phyloP scores from a whole-genome alignment of 2,888 invertebrate species.

The Ophion ventricosus region DNA sequence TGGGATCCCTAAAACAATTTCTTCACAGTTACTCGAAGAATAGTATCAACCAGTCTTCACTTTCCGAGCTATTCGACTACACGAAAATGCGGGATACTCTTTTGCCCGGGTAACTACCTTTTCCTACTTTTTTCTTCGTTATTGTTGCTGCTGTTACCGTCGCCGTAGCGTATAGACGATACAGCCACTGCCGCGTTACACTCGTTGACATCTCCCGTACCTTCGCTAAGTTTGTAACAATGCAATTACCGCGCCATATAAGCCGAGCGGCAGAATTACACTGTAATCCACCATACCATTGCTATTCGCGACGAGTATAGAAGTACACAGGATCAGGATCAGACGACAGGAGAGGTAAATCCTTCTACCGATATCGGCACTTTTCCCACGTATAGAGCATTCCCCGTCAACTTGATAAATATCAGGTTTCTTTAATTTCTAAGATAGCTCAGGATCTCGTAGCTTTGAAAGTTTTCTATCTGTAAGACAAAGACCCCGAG shows the following conservation, averaged over 20 bases:
- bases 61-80: conserved; percentile 79
- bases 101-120: background rate
- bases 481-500: background rate
- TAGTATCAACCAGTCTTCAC: conserved; percentile 75
- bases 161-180: conserved; percentile 38
- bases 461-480: background rate
- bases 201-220: background rate
- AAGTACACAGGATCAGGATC: conserved; percentile 21
- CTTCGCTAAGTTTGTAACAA: conserved; percentile 77
- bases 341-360: conserved; percentile 42
- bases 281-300: conserved; percentile 75
- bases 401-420: background rate
- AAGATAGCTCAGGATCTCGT: background rate
- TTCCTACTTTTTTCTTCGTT: conserved; percentile 52
- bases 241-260: conserved; percentile 80
- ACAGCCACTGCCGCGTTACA: background rate
- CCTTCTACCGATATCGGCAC: background rate
- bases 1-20: conserved; percentile 33
- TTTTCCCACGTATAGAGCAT: background rate
- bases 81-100: conserved; percentile 67
- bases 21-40: conserved; percentile 68
- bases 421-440: too few relatives aligned
- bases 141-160: conserved; percentile 51
- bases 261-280: conserved; percentile 79
- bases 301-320: conserved; percentile 59